Conservation (phyloP, 2,888 invertebrate genomes). For the Noctua janthe region DNA sequence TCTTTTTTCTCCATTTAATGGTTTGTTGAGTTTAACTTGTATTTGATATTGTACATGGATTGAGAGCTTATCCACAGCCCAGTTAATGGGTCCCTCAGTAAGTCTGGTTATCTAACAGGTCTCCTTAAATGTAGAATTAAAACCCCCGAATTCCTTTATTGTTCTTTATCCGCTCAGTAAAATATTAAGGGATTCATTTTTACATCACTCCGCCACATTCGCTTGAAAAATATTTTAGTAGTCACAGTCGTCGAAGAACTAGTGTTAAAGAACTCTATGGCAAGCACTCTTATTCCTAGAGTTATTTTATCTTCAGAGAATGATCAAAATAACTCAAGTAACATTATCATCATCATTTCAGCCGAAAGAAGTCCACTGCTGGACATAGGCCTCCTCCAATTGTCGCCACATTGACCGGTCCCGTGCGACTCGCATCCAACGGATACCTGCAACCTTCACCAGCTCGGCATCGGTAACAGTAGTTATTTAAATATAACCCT, state of each 20-base stretch:
- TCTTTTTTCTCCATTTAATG: not conserved
- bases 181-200: not conserved
- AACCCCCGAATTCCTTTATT: not conserved
- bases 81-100: not conserved
- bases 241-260: not conserved
- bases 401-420: too few relatives aligned
- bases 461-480: too few relatives aligned
- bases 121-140: not conserved
- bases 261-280: not conserved
- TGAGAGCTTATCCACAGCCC: not conserved
- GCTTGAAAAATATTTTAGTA: not conserved
- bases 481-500: not conserved
- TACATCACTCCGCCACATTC: not conserved
- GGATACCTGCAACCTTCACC: too few relatives aligned
- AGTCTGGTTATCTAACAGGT: not conserved
- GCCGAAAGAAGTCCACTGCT: too few relatives aligned
- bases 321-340: not conserved
- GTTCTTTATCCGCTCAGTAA: not conserved
- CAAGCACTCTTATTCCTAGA: not conserved
- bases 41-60: not conserved
- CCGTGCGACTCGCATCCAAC: too few relatives aligned
- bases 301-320: not conserved
- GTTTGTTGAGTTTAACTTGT: not conserved
- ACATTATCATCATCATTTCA: too few relatives aligned
- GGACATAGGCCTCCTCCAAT: too few relatives aligned